Evolutionary conservation across 2,113 vertebrate genomes (phyloP), one percentile per base, ranked within the genome.

Genomic region (Eudyptes chrysolophus): DNA sequence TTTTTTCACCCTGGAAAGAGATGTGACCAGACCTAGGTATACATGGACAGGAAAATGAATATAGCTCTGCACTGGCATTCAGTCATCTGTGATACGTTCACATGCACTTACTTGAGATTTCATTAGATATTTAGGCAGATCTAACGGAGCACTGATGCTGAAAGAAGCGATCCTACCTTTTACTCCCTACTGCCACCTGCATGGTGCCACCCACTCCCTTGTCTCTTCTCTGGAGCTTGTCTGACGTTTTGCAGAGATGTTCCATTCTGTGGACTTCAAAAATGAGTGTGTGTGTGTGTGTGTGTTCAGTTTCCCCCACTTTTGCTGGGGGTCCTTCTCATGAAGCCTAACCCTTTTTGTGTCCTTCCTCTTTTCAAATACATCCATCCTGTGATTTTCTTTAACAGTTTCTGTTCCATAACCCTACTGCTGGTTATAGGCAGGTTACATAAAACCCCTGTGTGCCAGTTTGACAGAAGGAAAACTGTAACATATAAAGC

Each of bases 1-100:
- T 89, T 95, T 94, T 72, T 83, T 61, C 76, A 68, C 36, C 89
- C 49, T 92, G 92, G 80, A 88, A 74, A 66, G 74, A 94, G 52
- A 88, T 94, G 79, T 42, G 64, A 90, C 62, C 49, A 93, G 68
- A 79, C 26, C 32, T 66, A 46, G 17, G 10, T 65, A 74, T 64
- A 76, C 32, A 87, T 5, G 46, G 60, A 87, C n/a, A 81, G 60
- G 17, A 89, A 90, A 86, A 92, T 32, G 44, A 77, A 92, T 64
- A 55, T 12, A 93, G 66, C 42, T 90, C 66, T 66, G 51, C 36
- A 36, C 27, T 34, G 7, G 11, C 29, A 48, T 84, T 91, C 84
- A 65, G 84, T 55, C 13, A 11, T n/a, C 36, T 58, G 17, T 22
- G 26, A 76, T 36, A 9, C 0, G 0, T 54, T 84, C 16, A 2